These are phyloP conservation scores for Hippasteria phrygiana DNA, from an alignment of 53 echinoderm and acorn worm genomes.

Conservation along the genomic window DNA sequence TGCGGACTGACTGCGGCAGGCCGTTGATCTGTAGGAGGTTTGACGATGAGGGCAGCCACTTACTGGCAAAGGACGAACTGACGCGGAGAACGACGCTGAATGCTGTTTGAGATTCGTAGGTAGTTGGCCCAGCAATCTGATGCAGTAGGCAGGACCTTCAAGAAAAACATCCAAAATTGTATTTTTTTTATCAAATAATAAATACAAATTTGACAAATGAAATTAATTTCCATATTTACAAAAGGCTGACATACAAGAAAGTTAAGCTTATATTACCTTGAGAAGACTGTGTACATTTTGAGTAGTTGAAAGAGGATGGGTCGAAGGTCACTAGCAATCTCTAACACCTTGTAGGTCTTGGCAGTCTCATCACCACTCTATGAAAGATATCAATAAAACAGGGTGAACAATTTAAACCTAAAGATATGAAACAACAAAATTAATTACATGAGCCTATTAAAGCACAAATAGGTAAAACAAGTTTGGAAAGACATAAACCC, in stretches of 20 bases:
- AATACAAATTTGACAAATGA: neutral
- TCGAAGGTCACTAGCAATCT: conserved; percentile 82
- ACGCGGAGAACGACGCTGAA: conserved; percentile 86
- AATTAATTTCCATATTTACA: neutral
- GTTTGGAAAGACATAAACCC: too few relatives aligned
- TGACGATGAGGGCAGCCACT: conserved; percentile 61
- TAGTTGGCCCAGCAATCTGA: conserved; percentile 76
- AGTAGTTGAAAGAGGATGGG: conserved; percentile 82
- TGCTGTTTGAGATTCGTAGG: conserved; percentile 73
- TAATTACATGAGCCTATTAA: neutral
- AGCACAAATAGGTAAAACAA: neutral
- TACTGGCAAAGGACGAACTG: conserved; percentile 77
- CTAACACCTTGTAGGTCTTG: conserved; percentile 77
- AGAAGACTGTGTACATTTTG: conserved; percentile 77
- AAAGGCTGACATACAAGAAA: neutral
- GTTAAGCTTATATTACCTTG: conserved; percentile 74
- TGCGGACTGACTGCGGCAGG: conserved; percentile 77
- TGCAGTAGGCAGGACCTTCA: conserved; percentile 85
- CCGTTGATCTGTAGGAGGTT: conserved; percentile 72
- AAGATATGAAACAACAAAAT: neutral
- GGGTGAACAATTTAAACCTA: too few relatives aligned
- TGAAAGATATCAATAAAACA: conserved; percentile 2
- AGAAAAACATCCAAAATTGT: conserved; percentile 6
- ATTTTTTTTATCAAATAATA: too few relatives aligned
- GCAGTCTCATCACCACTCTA: conserved; percentile 80